Base-by-base conservation (phyloP, 2,888 invertebrate species). In the Pseudeuparius sepicola region DNA sequence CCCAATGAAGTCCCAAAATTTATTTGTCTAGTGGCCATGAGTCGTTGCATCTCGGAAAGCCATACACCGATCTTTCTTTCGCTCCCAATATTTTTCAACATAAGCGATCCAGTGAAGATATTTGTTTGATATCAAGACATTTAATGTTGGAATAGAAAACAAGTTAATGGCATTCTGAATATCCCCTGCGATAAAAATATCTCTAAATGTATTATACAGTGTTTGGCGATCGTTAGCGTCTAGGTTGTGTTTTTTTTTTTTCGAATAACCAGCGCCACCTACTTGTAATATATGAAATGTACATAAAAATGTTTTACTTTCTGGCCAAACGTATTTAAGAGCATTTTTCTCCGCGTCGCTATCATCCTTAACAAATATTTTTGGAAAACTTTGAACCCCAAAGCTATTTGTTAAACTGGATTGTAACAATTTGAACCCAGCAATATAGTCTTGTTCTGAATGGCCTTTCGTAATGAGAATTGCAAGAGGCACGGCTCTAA, bases 1-100 rank as follows among this genome's bases (percentile, higher is more conserved):
- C n/a, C n/a, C n/a, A n/a, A n/a, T 31, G 5, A 36, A 20, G 24
- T 36, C 36, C 6, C 12, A 24, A 16, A 33, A 37, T 23, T 37
- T 37, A 13, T 33, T 37, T 2, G 37, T 37, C 16, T 37, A 33
- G 11, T 37, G 37, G 14, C 36, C 36, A 31, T 31, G 36, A 13
- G 36, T 31, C 16, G 3, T 24, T 13, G 31, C 16, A 24, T 36
- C 31, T 10, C 31, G 31, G 13, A 15, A 36, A 24, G 31, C 36
- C 31, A 36, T 31, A 25, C 31, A 31, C 36, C 36, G 31, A n/a
- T 36, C 30, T 31, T 36, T 31, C 6, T 31, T 31, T 16, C 24
- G 23, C 2, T 6, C 23, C 31, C 36, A 36, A 18, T 36, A 36
- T 14, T 23, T 14, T 31, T 15, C 12, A 9, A 31, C 31, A 18